These are phyloP conservation scores for Horisme vitalbata DNA, from an alignment of 2,888 invertebrate species.

Conservation along the genomic window DNA sequence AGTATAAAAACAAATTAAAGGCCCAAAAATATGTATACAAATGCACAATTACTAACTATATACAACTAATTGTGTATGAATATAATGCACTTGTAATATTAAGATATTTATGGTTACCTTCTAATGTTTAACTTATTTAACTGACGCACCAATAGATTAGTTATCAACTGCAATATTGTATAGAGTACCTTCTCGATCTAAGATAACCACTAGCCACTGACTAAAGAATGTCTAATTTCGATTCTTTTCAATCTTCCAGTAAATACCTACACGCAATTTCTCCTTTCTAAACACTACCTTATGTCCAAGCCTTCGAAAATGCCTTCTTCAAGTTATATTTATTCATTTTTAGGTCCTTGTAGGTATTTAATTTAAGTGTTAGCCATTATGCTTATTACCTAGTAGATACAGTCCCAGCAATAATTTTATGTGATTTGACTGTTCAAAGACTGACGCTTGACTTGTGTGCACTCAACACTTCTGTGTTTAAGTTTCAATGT, in stretches of 20 bases:
- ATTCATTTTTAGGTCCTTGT: slow-evolving; percentile 2
- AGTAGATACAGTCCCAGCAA: slow-evolving; percentile 64
- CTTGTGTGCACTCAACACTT: slow-evolving; percentile 63
- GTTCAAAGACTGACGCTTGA: slow-evolving; percentile 72
- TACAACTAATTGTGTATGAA: slow-evolving; percentile 58
- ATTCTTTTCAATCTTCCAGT: slow-evolving; percentile 18
- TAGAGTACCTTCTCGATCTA: slow-evolving; percentile 37
- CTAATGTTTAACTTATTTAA: slow-evolving; percentile 41
- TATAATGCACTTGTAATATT: slow-evolving; percentile 55
- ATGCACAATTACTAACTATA: slow-evolving; percentile 74
- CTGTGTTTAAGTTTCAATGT: slow-evolving; percentile 44
- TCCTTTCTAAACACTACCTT: slow-evolving; percentile 11
- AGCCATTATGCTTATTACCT: slow-evolving; percentile 22
- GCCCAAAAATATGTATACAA: slow-evolving; percentile 78
- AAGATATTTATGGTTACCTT: slow-evolving; percentile 54
- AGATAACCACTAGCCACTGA: slow-evolving; percentile 12
- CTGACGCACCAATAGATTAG: slow-evolving; percentile 69
- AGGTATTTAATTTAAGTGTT: slow-evolving; percentile 18
- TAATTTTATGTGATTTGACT: slow-evolving; percentile 75
- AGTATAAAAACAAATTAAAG: slow-evolving; percentile 65
- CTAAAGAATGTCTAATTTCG: slow-evolving; percentile 7
- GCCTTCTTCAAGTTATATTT: slow-evolving; percentile 17
- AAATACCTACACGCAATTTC: slow-evolving; percentile 14
- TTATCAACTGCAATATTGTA: slow-evolving; percentile 50
- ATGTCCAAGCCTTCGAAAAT: slow-evolving; percentile 28